Conservation (phyloP, 2,797 vertebrate genomes). For the Chaenodraco wilsoni region DNA sequence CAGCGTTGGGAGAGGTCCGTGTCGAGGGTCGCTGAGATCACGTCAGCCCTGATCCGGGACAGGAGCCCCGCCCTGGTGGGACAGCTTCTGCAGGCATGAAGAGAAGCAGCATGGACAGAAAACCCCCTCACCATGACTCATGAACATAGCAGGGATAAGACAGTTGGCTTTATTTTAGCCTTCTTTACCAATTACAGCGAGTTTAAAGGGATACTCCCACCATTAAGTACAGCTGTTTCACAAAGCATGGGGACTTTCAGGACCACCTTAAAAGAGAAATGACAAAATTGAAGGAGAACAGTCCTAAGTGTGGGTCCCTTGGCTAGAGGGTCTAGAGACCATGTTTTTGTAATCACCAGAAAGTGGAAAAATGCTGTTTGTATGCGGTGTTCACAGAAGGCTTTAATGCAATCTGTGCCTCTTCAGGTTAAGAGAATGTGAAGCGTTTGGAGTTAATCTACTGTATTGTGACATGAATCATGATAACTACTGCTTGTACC, state of each 20-base stretch:
- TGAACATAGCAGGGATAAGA: conserved; percentile 4
- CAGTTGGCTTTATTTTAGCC: not conserved
- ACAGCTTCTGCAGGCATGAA: conserved; percentile 82
- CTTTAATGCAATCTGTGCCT: not conserved
- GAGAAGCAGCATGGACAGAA: conserved; percentile 5
- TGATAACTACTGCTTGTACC: not conserved
- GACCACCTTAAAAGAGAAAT: not conserved
- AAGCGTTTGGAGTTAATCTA: not conserved
- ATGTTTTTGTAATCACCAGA: too few species aligned
- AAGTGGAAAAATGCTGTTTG: not conserved
- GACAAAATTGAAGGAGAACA: too few species aligned
- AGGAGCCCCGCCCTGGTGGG: conserved; percentile 79
- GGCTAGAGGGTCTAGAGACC: not conserved
- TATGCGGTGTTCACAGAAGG: too few species aligned
- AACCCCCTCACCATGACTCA: conserved; percentile 8
- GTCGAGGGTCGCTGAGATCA: conserved; percentile 71
- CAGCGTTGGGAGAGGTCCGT: conserved; percentile 74
- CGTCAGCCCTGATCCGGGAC: conserved; percentile 75
- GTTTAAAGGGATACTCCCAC: not conserved
- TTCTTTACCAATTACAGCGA: not conserved
- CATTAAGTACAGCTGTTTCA: not conserved
- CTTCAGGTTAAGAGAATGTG: not conserved
- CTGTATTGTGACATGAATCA: not conserved
- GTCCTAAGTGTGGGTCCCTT: too few species aligned
- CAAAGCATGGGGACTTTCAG: not conserved